Evolutionary conservation across 2,888 invertebrate species (phyloP), one percentile per base, ranked within the genome.

Genomic region (Nymphalis urticae): DNA sequence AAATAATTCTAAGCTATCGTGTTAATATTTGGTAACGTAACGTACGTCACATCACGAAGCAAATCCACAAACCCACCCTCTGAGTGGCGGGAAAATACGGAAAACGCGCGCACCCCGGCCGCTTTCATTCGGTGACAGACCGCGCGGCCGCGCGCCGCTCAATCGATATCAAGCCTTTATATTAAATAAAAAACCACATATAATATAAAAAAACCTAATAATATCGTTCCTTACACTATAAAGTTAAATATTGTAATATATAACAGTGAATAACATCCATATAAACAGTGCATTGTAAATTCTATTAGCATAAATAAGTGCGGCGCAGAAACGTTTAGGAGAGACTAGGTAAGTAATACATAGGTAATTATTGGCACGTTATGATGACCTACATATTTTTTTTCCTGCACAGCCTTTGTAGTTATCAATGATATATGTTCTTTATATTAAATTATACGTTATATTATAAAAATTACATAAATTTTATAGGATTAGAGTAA

Each of bases 281-380:
- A 73, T 76, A 77, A 64, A 48, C 42, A 66, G 68, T 75, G 69
- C 56, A 63, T 53, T 48, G 27, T 62, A 24, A 62, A 48, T 60
- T 68, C 62, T 69, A 73, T 69, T 71, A 66, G 61, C 64, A 71
- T 72, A 73, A 80, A 84, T 77, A 82, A 85, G 83, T 87, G 86
- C 85, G 87, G 79, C 86, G 85, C 80, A 83, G 80, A 85, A 84
- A 79, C 80, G 78, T 80, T 82, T 80, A 78, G 76, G 77, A 80
- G 76, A 79, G 79, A 79, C 75, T 81, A 77, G 88, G 90, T 90
- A 83, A 90, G 90, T 86, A 85, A 77, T 76, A 73, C 73, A 83
- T 85, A 85, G 85, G 85, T 88, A 87, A 87, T 91, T 88, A 90
- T 91, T 87, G 83, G 87, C 88, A 88, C 86, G 82, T 86, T 83